Evolutionary conservation across 2,888 invertebrate genomes (phyloP).

Genomic region (Elegia similella): DNA sequence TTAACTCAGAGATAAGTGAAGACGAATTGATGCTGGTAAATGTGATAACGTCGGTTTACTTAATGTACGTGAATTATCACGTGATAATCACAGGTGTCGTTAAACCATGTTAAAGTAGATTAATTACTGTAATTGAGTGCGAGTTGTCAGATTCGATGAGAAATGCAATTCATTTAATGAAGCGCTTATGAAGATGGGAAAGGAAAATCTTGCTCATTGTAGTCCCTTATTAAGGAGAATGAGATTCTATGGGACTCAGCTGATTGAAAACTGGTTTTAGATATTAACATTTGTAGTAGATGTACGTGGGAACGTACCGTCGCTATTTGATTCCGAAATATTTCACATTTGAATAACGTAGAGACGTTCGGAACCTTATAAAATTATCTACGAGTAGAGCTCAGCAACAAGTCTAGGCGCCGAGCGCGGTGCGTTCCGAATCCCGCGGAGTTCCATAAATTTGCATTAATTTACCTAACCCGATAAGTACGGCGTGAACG

Average conservation of each 20-base stretch:
- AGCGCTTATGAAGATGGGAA: conserved; percentile 12
- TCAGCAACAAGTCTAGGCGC: conserved; percentile 35
- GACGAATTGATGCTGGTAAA: conserved; percentile 32
- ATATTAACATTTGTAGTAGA: neutral
- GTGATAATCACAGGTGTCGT: conserved; percentile 29
- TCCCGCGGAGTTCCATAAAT: conserved; percentile 48
- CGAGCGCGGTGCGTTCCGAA: conserved; percentile 34
- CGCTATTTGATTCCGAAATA: conserved; percentile 20
- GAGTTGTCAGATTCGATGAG: conserved; percentile 21
- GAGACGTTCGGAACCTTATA: conserved; percentile 20
- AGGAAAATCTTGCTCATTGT: conserved; percentile 16
- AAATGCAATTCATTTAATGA: conserved; percentile 12
- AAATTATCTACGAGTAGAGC: conserved; percentile 30
- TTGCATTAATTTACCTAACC: conserved; percentile 59
- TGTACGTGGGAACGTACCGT: conserved; percentile 10
- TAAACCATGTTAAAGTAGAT: conserved; percentile 19
- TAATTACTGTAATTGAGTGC: conserved; percentile 26
- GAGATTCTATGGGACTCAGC: conserved; percentile 1
- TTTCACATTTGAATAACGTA: conserved; percentile 13
- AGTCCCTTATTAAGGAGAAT: neutral
- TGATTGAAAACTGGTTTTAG: neutral
- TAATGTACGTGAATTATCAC: conserved; percentile 22
- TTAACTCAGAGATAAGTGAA: conserved; percentile 41
- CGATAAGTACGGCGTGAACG: conserved; percentile 53
- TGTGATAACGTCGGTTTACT: conserved; percentile 23